Percentiles rank a stretch among this genome's conserved stretches.
Conservation (phyloP, 2,888 invertebrate species). For the Drosophila prostipennis region DNA sequence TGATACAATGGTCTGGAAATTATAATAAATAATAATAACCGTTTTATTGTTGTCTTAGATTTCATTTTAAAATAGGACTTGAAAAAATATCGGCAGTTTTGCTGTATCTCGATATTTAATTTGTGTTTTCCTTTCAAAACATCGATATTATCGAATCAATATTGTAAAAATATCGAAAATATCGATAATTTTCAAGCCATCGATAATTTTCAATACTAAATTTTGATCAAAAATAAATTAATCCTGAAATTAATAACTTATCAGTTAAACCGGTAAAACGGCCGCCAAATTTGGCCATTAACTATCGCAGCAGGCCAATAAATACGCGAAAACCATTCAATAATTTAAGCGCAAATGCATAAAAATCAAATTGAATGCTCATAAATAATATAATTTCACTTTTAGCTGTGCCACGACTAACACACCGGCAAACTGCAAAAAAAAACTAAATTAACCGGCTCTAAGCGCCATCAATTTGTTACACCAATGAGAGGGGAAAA, state of each 20-base stretch:
- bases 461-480: conserved; percentile 65
- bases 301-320: conserved; percentile 21
- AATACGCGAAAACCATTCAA: conserved; percentile 25
- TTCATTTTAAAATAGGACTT: no score
- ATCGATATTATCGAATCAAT: no score
- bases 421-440: conserved; percentile 23
- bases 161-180: no score
- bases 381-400: conserved; percentile 66
- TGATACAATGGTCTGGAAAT: no score
- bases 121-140: no score
- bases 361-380: conserved; percentile 40
- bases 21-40: no score
- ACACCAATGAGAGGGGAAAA: conserved; percentile 28
- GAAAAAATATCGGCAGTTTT: no score
- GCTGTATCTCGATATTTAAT: no score
- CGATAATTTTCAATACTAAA: no score
- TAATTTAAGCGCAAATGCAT: conserved; percentile 39
- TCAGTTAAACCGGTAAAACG: background rate
- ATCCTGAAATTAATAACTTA: background rate
- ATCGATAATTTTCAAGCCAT: no score
- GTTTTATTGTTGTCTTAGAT: no score
- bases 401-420: conserved; percentile 56
- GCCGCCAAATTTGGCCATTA: conserved; percentile 9
- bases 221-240: no score
- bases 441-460: conserved; percentile 39